Base-by-base conservation (phyloP, 2,113 vertebrate species). In the Aythya baeri region DNA sequence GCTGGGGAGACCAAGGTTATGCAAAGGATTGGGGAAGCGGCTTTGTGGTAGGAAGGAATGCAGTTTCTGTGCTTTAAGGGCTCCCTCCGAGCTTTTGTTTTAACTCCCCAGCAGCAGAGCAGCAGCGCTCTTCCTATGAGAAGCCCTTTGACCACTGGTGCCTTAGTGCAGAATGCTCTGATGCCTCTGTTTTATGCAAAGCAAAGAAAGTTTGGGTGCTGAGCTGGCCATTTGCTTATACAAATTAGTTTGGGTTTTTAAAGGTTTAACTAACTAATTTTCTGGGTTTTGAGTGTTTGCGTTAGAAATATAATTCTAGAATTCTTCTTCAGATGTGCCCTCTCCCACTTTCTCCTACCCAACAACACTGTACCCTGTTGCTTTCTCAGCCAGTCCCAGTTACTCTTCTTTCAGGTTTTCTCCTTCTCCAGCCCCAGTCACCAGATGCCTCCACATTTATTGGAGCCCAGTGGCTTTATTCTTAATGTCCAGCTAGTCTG, bases 21-120 rank as follows among this genome's bases (percentile, higher is more conserved):
- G 96, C 94, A 97, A 94, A 97, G 93, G 95, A 95, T 89, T 95
- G 88, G 86, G 96, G 93, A 96, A 95, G 93, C 38, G 91, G 94
- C 88, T 93, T 94, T 96, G 93, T 91, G 91, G 94, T 92, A 90
- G 90, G 92, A 96, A 96, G 93, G 93, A 87, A 97, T 94, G 93
- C 73, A 96, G 93, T 62, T 88, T 96, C 91, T 94, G 91, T 68
- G 68, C 94, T 92, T 95, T 88, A 75, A 84, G 77, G 86, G 73
- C 85, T 97, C 82, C 63, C 59, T 70, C 87, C 57, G 63, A 93
- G 91, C 79, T 86, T 44, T 92, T 95, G 50, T 83, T 94, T 86
- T 66, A 93, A 63, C 55, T 65, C 63, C 32, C 38, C 75, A 81
- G 83, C 65, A 93, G 76, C 18, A 90, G 32, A 73, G 63, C 73